phyloP scores from a whole-genome alignment of 2,113 vertebrate genomes.

The Callipepla squamata region DNA sequence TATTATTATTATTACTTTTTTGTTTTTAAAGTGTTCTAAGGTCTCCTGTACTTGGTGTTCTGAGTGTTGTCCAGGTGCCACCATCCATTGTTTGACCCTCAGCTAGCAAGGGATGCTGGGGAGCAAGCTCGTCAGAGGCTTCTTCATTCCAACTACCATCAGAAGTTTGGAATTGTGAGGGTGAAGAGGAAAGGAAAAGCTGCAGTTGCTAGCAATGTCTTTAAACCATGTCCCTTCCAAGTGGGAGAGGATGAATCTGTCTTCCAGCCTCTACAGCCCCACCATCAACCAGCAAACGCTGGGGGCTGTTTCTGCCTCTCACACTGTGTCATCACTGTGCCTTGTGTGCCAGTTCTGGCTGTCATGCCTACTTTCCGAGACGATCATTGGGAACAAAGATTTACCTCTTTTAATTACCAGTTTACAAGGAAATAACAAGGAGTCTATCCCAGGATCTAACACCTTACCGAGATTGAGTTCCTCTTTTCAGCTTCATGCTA shows the following conservation, averaged over 20 bases:
- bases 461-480: neutral
- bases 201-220: neutral
- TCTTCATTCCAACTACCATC: neutral
- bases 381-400: neutral
- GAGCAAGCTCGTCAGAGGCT: neutral
- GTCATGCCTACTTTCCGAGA: neutral
- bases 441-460: neutral
- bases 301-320: neutral
- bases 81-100: accelerated
- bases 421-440: neutral
- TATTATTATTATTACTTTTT: neutral
- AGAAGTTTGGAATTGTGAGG: neutral
- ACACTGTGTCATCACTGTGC: accelerated
- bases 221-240: neutral
- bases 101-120: neutral
- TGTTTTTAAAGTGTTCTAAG: neutral
- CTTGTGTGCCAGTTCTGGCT: neutral
- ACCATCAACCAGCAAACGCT: neutral
- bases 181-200: neutral
- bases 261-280: neutral
- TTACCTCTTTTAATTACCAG: neutral
- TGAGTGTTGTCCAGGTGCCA: neutral
- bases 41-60: neutral
- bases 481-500: neutral
- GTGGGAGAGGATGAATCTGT: neutral